Percentiles rank a stretch among this genome's conserved stretches.
Conservation (phyloP, 2,888 invertebrate genomes). For the Standfussiana lucernea region DNA sequence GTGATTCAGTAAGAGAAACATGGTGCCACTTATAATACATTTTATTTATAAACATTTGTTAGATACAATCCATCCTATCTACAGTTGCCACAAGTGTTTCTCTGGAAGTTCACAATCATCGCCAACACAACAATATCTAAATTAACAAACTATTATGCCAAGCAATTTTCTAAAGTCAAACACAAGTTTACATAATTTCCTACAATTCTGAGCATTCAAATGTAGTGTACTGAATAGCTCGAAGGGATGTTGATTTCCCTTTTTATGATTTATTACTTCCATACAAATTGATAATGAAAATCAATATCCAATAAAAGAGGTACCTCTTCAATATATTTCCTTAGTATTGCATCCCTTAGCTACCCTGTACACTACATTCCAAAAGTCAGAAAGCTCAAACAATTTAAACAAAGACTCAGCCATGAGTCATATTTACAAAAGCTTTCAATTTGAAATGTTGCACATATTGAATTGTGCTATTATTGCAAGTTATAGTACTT, state of each 20-base stretch:
- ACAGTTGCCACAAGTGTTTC: slow-evolving; percentile 83
- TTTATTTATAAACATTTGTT: slow-evolving; percentile 79
- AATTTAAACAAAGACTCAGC: slow-evolving; percentile 14
- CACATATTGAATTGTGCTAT: neutral
- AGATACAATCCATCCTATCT: slow-evolving; percentile 79
- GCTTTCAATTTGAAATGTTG: slow-evolving; percentile 34
- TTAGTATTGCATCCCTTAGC: neutral
- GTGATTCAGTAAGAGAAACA: slow-evolving; percentile 51
- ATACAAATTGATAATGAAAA: neutral
- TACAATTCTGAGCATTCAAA: slow-evolving; percentile 15
- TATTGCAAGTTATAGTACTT: neutral
- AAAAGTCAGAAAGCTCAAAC: slow-evolving; percentile 3
- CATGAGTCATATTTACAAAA: slow-evolving; percentile 23
- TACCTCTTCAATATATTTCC: neutral
- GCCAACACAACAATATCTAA: slow-evolving; percentile 58
- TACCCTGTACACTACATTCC: slow-evolving; percentile 8
- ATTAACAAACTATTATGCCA: slow-evolving; percentile 49
- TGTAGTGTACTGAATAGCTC: slow-evolving; percentile 9
- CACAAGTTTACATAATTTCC: slow-evolving; percentile 50
- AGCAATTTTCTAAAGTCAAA: slow-evolving; percentile 47
- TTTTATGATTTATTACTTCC: slow-evolving; percentile 10
- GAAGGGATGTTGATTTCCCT: slow-evolving; percentile 31
- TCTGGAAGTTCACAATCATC: slow-evolving; percentile 78
- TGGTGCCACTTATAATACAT: slow-evolving; percentile 73
- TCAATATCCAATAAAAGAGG: neutral